Percentiles rank a stretch among this genome's conserved stretches.
phyloP scores from a whole-genome alignment of 2,113 vertebrate genomes.

The Pristiophorus japonicus region DNA sequence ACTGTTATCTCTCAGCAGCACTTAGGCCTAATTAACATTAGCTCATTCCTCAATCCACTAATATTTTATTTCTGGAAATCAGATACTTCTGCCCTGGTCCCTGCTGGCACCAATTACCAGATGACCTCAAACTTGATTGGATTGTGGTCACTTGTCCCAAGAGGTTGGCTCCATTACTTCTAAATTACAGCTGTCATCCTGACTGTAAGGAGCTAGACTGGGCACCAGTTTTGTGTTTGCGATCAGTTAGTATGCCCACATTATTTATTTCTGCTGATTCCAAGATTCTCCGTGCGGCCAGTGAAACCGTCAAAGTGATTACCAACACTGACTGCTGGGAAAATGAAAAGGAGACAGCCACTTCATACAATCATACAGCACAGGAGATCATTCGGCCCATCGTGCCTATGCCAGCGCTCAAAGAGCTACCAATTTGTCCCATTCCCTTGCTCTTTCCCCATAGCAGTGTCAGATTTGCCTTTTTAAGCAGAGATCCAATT shows the following conservation, averaged over 20 bases:
- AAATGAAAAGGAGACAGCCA: neutral
- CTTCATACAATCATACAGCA: neutral
- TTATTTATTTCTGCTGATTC: neutral
- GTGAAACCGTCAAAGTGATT: neutral
- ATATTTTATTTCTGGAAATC: neutral
- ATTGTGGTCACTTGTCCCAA: neutral
- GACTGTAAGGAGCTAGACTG: neutral
- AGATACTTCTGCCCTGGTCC: neutral
- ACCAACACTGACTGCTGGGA: neutral
- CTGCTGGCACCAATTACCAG: neutral
- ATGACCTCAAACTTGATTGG: neutral
- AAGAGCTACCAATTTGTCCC: neutral
- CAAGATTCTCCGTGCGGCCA: neutral
- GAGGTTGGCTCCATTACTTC: neutral
- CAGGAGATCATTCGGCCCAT: neutral
- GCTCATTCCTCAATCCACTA: neutral
- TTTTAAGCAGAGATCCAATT: neutral
- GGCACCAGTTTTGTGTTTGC: neutral
- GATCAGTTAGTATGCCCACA: neutral
- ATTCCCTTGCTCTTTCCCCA: neutral
- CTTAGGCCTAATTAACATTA: neutral
- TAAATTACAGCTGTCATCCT: neutral
- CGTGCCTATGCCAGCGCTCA: too few species aligned
- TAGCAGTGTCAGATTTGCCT: neutral
- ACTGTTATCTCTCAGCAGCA: neutral